Evolutionary conservation across 2,797 vertebrate genomes (phyloP).

Genomic region (Cynodonichthys magdalenae): DNA sequence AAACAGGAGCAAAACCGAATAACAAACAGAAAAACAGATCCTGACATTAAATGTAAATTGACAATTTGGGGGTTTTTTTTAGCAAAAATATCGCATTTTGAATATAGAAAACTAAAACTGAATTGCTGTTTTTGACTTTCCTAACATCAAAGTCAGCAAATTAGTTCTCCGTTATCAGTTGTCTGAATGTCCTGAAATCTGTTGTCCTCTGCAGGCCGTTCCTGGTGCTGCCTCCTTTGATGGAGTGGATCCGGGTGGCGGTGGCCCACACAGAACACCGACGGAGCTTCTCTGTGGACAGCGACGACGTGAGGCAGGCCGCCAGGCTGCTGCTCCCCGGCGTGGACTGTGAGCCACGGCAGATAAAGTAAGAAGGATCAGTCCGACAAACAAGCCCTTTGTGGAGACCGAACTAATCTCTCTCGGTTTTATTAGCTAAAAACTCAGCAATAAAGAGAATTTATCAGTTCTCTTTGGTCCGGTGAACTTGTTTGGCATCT

Average conservation of each 20-base stretch:
- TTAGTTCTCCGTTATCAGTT: too few relatives aligned
- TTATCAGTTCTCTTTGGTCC: not conserved
- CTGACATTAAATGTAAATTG: too few relatives aligned
- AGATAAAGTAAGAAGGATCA: constrained; percentile 77
- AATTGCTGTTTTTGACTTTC: too few relatives aligned
- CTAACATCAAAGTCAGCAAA: too few relatives aligned
- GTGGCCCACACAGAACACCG: constrained; percentile 84
- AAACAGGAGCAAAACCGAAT: too few relatives aligned
- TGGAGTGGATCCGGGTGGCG: constrained; percentile 87
- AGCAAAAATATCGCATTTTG: too few relatives aligned
- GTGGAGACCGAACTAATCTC: too few relatives aligned
- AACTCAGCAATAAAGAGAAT: not conserved
- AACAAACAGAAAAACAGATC: too few relatives aligned
- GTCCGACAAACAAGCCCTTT: not conserved
- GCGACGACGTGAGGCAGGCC: constrained; percentile 84
- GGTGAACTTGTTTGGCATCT: too few relatives aligned
- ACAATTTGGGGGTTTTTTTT: too few relatives aligned
- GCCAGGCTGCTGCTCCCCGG: constrained; percentile 84
- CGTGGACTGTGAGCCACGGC: constrained; percentile 84
- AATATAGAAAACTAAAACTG: too few relatives aligned
- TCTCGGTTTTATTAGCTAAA: too few relatives aligned
- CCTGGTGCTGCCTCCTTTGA: constrained; percentile 82
- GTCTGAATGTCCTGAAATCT: not conserved
- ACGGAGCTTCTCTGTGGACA: constrained; percentile 84
- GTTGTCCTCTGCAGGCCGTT: constrained; percentile 76